Evolutionary conservation across 2,797 vertebrate genomes (phyloP).

Genomic region (Hemibagrus guttatus): DNA sequence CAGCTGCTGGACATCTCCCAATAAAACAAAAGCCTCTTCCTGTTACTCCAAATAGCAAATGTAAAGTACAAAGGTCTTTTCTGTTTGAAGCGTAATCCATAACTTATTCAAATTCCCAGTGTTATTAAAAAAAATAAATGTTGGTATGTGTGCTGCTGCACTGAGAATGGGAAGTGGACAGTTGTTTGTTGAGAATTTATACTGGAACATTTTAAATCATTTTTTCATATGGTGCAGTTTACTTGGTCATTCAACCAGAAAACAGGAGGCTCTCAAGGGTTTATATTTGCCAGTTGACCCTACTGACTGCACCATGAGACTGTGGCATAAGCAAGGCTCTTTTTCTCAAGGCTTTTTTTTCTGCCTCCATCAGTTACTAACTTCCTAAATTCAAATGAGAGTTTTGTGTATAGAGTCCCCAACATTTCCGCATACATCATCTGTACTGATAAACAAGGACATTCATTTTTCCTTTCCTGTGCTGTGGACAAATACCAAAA

Average conservation of each 20-base stretch:
- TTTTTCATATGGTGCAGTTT: neutral
- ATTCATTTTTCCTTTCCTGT: neutral
- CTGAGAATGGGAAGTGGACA: neutral
- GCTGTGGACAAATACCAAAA: neutral
- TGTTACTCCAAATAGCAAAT: neutral
- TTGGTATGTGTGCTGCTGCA: neutral
- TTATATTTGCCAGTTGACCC: neutral
- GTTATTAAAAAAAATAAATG: neutral
- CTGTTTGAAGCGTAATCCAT: neutral
- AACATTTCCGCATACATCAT: neutral
- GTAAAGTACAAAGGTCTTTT: neutral
- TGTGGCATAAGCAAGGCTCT: neutral
- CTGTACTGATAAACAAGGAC: neutral
- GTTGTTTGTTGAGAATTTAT: neutral
- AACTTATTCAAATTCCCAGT: neutral
- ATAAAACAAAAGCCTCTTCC: neutral
- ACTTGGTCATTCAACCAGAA: neutral
- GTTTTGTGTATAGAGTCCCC: neutral
- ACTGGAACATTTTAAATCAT: neutral
- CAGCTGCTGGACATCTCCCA: neutral
- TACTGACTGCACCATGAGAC: neutral
- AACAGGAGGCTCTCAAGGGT: neutral
- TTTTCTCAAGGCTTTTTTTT: no score
- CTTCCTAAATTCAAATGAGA: neutral
- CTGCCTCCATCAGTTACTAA: no score